Evolutionary conservation across 2,797 vertebrate genomes (phyloP).

Genomic region (Microcaecilia unicolor): DNA sequence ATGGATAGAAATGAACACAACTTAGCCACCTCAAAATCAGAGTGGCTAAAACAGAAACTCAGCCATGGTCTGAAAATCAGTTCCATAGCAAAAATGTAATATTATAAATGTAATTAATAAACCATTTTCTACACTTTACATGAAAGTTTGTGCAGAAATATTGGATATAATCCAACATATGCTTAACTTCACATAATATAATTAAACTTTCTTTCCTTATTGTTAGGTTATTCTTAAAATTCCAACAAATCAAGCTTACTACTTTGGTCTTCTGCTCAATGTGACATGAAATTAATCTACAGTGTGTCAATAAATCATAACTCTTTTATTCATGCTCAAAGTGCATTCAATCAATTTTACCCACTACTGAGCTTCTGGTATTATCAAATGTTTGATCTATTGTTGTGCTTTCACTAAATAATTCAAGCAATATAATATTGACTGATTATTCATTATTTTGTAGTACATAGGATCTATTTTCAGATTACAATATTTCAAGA

Average conservation of each 20-base stretch:
- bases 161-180: background rate
- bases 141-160: background rate
- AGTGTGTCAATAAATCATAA: slow-evolving; percentile 41
- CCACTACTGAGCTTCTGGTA: slow-evolving; percentile 27
- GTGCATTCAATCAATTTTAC: slow-evolving; percentile 38
- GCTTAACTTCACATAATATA: background rate
- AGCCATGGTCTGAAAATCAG: too few species aligned
- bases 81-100: too few species aligned
- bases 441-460: slow-evolving; percentile 28
- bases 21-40: too few species aligned
- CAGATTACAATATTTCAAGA: slow-evolving; percentile 21
- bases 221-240: slow-evolving; percentile 13
- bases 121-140: background rate
- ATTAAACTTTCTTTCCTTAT: slow-evolving; percentile 2
- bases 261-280: slow-evolving; percentile 19
- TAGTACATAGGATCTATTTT: slow-evolving; percentile 6
- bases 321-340: slow-evolving; percentile 33
- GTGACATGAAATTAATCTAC: slow-evolving; percentile 33
- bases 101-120: background rate
- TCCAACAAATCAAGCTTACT: slow-evolving; percentile 15
- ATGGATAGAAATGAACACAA: too few species aligned
- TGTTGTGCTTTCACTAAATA: slow-evolving; percentile 34
- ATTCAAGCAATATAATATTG: slow-evolving; percentile 33
- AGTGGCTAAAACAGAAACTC: too few species aligned
- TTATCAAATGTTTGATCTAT: slow-evolving; percentile 31